Conservation (phyloP, 2,797 vertebrate genomes). For the Heteromormyrus szaboi region DNA sequence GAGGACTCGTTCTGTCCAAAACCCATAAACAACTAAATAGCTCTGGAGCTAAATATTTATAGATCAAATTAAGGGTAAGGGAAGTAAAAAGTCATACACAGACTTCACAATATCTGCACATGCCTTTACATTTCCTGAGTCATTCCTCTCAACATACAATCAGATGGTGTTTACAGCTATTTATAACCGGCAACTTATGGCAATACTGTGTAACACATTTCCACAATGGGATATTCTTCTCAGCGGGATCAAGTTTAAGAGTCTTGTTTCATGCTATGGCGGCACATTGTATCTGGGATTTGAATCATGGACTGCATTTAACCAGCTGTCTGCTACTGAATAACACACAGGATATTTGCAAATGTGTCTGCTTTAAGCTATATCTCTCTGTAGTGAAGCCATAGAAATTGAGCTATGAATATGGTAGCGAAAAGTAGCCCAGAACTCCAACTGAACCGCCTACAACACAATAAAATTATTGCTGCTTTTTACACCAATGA, state of each 20-base stretch:
- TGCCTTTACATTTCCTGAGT: neutral
- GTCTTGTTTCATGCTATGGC: neutral
- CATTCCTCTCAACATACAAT: neutral
- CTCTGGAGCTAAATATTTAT: slow-evolving; percentile 16
- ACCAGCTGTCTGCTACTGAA: neutral
- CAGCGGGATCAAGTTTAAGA: neutral
- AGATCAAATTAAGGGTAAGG: neutral
- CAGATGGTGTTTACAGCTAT: neutral
- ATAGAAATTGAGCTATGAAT: slow-evolving; percentile 1
- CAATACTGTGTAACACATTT: slow-evolving; percentile 2
- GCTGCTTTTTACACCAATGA: neutral
- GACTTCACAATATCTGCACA: neutral
- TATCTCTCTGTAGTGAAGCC: neutral
- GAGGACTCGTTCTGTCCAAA: neutral
- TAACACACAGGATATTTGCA: neutral
- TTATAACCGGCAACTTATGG: neutral
- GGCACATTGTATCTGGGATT: neutral
- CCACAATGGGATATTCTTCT: neutral
- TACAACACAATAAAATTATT: neutral
- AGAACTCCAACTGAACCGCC: neutral
- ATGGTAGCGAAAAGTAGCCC: neutral
- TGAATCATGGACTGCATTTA: neutral
- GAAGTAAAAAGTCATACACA: neutral
- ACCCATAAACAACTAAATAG: slow-evolving; percentile 13
- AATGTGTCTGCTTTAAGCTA: neutral